Evolutionary conservation across 1,140 invertebrate genomes (phyloP).

Genomic region (Zaprionus taronus): DNA sequence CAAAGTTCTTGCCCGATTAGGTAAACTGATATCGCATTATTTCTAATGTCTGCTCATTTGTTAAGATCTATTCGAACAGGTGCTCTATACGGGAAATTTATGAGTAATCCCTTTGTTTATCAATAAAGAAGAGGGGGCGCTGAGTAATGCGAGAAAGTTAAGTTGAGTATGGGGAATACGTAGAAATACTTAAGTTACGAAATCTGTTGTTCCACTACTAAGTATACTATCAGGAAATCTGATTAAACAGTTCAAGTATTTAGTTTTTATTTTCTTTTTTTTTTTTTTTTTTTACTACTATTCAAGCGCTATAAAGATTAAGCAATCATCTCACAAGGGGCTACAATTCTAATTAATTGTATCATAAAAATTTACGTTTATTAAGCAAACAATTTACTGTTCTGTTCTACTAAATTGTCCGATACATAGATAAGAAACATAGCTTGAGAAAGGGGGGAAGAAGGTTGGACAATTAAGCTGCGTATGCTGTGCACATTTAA

Average conservation of each 20-base stretch:
- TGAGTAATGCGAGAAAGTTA: background rate
- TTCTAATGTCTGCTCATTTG: background rate
- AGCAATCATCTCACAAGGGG: background rate
- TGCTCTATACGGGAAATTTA: background rate
- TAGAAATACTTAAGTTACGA: background rate
- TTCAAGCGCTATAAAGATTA: conserved; percentile 9
- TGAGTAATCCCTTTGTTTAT: conserved; percentile 18
- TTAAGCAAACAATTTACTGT: conserved; percentile 1
- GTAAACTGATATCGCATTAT: background rate
- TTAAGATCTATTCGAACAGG: conserved; percentile 7
- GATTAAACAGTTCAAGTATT: conserved; percentile 1
- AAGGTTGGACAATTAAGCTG: conserved; percentile 55
- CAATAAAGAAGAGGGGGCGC: background rate
- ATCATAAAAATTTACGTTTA: conserved; percentile 11
- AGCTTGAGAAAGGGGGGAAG: background rate
- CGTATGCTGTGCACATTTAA: conserved; percentile 45
- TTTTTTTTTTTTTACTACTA: background rate
- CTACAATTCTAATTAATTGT: conserved; percentile 10
- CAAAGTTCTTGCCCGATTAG: background rate
- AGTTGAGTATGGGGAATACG: background rate
- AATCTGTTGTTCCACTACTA: background rate
- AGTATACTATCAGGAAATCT: conserved; percentile 1
- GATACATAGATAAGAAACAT: background rate
- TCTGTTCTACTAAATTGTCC: conserved; percentile 19
- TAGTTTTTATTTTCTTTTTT: background rate